Conservation (phyloP, 2,797 vertebrate genomes). For the Melanotaenia maccullochi region DNA sequence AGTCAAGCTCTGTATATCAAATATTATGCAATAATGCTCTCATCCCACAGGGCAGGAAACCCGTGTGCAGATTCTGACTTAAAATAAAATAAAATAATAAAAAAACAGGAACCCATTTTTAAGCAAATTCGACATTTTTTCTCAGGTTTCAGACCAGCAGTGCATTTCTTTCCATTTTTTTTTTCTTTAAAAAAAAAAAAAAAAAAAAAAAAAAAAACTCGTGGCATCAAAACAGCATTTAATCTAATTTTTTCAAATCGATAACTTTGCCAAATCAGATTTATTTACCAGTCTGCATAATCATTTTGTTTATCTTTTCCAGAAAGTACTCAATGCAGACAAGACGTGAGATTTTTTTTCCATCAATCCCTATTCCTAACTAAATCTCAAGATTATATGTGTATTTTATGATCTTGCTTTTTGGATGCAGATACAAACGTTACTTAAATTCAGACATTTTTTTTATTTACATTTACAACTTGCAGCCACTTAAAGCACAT, state of each 20-base stretch:
- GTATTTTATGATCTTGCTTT: no score
- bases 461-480: no score
- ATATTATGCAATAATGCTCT: neutral
- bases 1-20: neutral
- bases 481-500: neutral
- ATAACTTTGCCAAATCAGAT: neutral
- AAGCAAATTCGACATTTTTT: no score
- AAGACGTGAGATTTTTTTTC: neutral
- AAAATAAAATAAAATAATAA: neutral
- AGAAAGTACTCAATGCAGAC: neutral
- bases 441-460: no score
- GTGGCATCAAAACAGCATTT: neutral
- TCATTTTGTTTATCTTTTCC: neutral
- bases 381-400: neutral
- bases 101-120: no score
- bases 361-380: neutral
- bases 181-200: no score
- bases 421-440: neutral
- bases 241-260: neutral
- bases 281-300: neutral
- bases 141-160: neutral
- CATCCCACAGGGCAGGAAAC: neutral
- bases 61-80: neutral
- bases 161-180: rapidly evolving
- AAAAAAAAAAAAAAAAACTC: neutral